phyloP scores from a whole-genome alignment of 2,797 vertebrate genomes.

The Alectoris magna region DNA sequence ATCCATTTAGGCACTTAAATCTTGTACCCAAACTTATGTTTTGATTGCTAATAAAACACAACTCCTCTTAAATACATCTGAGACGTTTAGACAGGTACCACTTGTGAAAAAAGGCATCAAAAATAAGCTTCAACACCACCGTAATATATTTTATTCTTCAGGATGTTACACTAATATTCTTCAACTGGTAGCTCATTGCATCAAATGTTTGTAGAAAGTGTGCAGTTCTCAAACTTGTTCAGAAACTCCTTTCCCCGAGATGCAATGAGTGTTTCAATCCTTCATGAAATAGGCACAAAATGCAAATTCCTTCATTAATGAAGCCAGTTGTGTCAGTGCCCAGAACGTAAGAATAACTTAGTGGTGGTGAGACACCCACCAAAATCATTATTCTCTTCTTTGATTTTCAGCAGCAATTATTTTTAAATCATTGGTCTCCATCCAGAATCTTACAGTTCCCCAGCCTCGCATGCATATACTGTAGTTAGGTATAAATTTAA shows the following conservation, averaged over 20 bases:
- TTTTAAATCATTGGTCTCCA: conserved; percentile 72
- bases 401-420: conserved; percentile 75
- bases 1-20: conserved; percentile 87
- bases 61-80: conserved; percentile 73
- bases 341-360: conserved; percentile 57
- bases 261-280: conserved; percentile 72
- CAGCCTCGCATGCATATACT: conserved; percentile 84
- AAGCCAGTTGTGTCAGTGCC: conserved; percentile 78
- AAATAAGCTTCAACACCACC: conserved; percentile 84
- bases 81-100: conserved; percentile 79
- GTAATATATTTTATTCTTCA: conserved; percentile 83
- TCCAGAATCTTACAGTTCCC: conserved; percentile 75
- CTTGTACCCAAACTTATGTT: conserved; percentile 72
- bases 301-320: conserved; percentile 78
- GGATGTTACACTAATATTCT: conserved; percentile 85
- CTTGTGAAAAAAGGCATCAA: conserved; percentile 88
- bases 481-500: conserved; percentile 81
- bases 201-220: conserved; percentile 77
- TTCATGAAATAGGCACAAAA: conserved; percentile 84
- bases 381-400: conserved; percentile 57
- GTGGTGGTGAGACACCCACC: conserved; percentile 78
- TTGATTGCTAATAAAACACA: conserved; percentile 73
- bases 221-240: conserved; percentile 77
- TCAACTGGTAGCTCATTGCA: conserved; percentile 76
- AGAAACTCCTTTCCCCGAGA: conserved; percentile 69